phyloP scores from a whole-genome alignment of 2,113 vertebrate genomes.

The Pelvicachromis taeniatus region DNA sequence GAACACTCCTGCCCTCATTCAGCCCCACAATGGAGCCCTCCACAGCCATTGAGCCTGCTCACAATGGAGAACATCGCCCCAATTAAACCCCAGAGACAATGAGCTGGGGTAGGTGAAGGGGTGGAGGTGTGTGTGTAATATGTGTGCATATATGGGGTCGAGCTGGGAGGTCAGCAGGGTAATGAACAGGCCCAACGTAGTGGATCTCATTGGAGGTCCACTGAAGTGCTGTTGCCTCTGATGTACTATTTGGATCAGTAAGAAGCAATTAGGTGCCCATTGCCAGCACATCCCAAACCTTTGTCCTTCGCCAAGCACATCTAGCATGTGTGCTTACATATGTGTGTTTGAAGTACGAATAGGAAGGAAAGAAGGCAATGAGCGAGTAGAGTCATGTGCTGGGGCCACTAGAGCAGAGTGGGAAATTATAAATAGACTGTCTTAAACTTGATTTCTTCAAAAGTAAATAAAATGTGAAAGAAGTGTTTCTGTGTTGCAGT shows the following conservation, averaged over 20 bases:
- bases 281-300: constrained; percentile 61
- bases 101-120: constrained; percentile 60
- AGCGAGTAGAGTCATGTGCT: neutral
- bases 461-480: neutral
- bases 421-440: neutral
- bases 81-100: constrained; percentile 82
- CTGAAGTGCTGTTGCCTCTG: constrained; percentile 73
- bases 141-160: constrained; percentile 61
- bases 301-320: constrained; percentile 37
- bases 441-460: neutral
- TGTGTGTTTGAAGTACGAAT: neutral
- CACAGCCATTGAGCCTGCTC: constrained; percentile 70
- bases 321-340: constrained; percentile 5
- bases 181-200: constrained; percentile 69
- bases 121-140: constrained; percentile 67
- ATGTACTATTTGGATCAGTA: constrained; percentile 80
- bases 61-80: constrained; percentile 79
- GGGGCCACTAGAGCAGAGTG: neutral
- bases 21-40: constrained; percentile 75
- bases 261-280: constrained; percentile 74
- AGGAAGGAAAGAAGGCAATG: constrained; percentile 12
- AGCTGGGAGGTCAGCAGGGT: constrained; percentile 71
- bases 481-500: neutral
- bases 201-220: constrained; percentile 68
- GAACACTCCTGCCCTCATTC: constrained; percentile 83